phyloP scores from a whole-genome alignment of 2,797 vertebrate species.

The Anguilla pacifica region DNA sequence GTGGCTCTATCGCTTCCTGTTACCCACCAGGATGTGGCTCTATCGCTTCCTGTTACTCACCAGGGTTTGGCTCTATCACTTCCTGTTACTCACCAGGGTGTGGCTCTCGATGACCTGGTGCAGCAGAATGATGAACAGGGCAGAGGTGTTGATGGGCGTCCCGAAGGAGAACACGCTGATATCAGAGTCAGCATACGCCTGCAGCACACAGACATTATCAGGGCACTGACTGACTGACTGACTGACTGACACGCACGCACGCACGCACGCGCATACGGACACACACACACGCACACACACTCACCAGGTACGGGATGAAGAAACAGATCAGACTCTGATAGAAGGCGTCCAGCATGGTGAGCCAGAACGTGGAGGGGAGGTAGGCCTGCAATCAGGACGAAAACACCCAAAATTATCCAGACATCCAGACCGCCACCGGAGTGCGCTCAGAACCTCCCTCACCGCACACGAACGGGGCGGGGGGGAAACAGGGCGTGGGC shows the following conservation, averaged over 20 bases:
- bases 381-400: constrained; percentile 72
- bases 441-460: no score
- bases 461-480: no score
- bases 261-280: background rate
- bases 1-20: background rate
- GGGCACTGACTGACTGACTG: background rate
- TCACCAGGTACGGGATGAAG: constrained; percentile 91
- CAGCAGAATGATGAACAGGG: constrained; percentile 85
- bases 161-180: constrained; percentile 84
- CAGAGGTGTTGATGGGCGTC: constrained; percentile 85
- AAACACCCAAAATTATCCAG: background rate
- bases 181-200: constrained; percentile 82
- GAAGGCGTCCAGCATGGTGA: constrained; percentile 88
- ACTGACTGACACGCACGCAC: background rate
- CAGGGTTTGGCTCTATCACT: background rate
- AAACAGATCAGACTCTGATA: constrained; percentile 95
- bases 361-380: constrained; percentile 80
- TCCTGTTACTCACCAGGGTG: constrained; percentile 81
- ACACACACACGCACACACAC: constrained; percentile 54
- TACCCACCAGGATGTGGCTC: background rate
- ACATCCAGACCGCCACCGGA: no score
- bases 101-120: constrained; percentile 92
- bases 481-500: background rate
- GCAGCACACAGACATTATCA: constrained; percentile 5
- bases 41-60: background rate